Base-by-base conservation (phyloP, 2,888 invertebrate species). In the Rhodophaea formosa region DNA sequence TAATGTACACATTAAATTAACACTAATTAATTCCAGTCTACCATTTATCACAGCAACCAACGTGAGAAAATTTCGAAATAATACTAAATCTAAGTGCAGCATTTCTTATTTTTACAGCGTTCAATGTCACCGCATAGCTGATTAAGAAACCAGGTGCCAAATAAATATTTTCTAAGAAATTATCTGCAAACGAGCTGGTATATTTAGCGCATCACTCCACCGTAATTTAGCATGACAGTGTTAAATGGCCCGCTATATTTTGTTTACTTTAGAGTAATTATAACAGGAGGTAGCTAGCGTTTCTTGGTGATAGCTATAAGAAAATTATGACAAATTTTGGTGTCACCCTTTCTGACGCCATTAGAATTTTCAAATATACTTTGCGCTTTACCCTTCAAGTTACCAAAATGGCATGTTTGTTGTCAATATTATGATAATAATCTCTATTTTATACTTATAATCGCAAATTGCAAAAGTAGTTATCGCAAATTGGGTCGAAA, bases 141-240 rank as follows among this genome's bases (percentile, higher is more conserved):
- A 56, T 56, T 56, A 56, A 49, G 56, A 49, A 56, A 56, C 10
- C 43, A 51, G 56, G 56, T 56, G 54, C 29, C 17, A 49, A 49
- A 49, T 56, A 30, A 56, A 49, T 49, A 49, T 56, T 55, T 52
- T 58, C 55, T 47, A 15, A 17, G 57, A 59, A 59, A 60, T 62
- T 57, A 59, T 62, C 59, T 55, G 49, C 42, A 43, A 44, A 58
- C 52, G 55, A 39, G 42, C 43, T 51, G 55, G 53, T 56, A 59
- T 59, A 65, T 59, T 60, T 60, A 47, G 47, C 53, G 16, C 70
- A 73, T 68, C 67, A 61, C 62, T 59, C 62, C 60, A 58, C 71
- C 67, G 70, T 80, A 75, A 85, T 85, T 82, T 74, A 71, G 66
- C 79, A 72, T 68, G 86, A 87, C 84, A 85, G 80, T 82, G 82